Base-by-base conservation (phyloP, 2,113 vertebrate species). In the Gobiocypris rarus region DNA sequence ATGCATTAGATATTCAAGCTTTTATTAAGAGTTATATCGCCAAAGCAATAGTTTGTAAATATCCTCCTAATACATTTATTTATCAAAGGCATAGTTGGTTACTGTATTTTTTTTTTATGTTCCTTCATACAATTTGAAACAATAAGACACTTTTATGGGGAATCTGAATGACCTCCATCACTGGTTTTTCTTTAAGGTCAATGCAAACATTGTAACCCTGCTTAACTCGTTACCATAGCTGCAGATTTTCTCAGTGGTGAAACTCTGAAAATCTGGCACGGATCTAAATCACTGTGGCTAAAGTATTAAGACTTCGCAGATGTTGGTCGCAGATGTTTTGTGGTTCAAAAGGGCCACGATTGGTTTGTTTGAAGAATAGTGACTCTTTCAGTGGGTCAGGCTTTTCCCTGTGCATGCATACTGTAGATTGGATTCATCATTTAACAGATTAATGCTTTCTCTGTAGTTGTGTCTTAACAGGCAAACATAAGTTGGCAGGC, bases 261-360 rank as follows among this genome's bases (percentile, higher is more conserved):
- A 59, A 75, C 73, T 52, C 45, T 59, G 17, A 80, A 59, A 75
- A 48, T 19, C 73, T 69, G 75, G 75, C 71, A 45, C 3, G 48
- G 58, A 78, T 78, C 54, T 54, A 19, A 14, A 70, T 75, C 43
- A 41, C 41, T 59, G 50, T 70, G 80, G 48, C 77, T 71, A 11
- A 77, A 80, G 78, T 31, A 78, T 67, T 69, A 84, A 84, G 48
- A 77, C 34, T 41, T 84, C 41, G 70, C 69, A 63, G 58, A 56
- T 83, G 87, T 79, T 74, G n/a, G 65, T 74, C 45, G 45, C 84
- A 77, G 74, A 74, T 75, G 50, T 61, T 86, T 74, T 19, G 59
- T 59, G 24, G 58, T 69, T 22, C 43, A 59, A 13, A 67, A 80
- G 28, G 50, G 54, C 45, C 34, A 76, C 43, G 11, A 34, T 65